phyloP scores from a whole-genome alignment of 2,113 vertebrate genomes.

The Chauna torquata region DNA sequence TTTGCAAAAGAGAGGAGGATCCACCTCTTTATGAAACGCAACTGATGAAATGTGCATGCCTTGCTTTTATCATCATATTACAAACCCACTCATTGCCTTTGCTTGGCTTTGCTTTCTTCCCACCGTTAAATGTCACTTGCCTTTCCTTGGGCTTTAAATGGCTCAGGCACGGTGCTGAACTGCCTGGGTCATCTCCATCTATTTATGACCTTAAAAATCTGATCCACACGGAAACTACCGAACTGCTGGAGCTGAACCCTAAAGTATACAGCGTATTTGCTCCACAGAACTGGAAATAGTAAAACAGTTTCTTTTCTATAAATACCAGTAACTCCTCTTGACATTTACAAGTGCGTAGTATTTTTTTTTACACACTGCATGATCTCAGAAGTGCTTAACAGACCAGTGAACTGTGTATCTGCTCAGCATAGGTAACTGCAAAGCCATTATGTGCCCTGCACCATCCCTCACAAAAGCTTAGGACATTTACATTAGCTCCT shows the following conservation, averaged over 20 bases:
- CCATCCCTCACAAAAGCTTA: constrained; percentile 24
- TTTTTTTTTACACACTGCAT: constrained; percentile 53
- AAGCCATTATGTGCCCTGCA: background rate
- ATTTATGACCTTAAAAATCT: constrained; percentile 74
- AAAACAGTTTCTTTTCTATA: constrained; percentile 74
- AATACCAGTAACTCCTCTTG: constrained; percentile 78
- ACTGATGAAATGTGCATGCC: background rate
- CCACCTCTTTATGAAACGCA: constrained; percentile 9
- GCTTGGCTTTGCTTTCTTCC: background rate
- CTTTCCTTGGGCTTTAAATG: constrained; percentile 37
- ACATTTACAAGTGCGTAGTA: constrained; percentile 75
- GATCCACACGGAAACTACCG: constrained; percentile 26
- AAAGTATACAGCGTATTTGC: constrained; percentile 63
- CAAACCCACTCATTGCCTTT: background rate
- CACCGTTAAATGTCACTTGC: constrained; percentile 27
- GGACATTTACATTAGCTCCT: constrained; percentile 30
- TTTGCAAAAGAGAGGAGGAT: constrained; percentile 18
- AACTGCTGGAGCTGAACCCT: constrained; percentile 66
- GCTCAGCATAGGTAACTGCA: constrained; percentile 1
- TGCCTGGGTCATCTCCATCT: constrained; percentile 68
- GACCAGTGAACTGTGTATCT: constrained; percentile 52
- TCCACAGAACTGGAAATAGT: constrained; percentile 72
- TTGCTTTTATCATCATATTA: background rate
- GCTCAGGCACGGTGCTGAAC: background rate
- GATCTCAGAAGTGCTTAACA: constrained; percentile 49